These are phyloP conservation scores for Eurois occulta DNA, from an alignment of 2,888 invertebrate genomes.

Conservation along the genomic window DNA sequence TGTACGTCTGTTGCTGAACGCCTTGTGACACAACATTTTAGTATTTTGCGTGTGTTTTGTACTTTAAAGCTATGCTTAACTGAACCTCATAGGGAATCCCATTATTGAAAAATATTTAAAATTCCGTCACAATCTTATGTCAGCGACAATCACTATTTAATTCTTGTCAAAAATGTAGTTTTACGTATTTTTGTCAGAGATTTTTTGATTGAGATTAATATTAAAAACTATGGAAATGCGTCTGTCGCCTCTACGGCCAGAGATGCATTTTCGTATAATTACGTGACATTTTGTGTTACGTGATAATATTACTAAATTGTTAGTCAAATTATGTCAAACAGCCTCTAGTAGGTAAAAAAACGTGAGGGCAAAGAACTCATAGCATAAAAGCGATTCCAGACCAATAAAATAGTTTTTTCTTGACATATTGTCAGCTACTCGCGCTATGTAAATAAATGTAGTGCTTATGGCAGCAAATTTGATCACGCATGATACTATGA, in stretches of 20 bases:
- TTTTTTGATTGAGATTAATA: not conserved
- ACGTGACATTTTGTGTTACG: not conserved
- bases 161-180: not conserved
- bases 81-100: not conserved
- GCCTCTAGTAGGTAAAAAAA: not conserved
- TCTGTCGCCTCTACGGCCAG: not conserved
- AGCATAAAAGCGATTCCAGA: constrained; percentile 6
- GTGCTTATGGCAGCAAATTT: constrained; percentile 35
- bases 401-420: constrained; percentile 7
- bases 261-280: not conserved
- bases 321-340: not conserved
- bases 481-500: constrained; percentile 33
- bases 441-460: constrained; percentile 26
- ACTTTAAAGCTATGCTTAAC: not conserved
- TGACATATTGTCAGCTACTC: not conserved
- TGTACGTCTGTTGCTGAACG: not conserved
- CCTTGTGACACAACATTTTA: not conserved
- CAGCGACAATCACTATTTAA: not conserved
- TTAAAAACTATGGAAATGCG: not conserved
- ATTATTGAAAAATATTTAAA: not conserved
- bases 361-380: not conserved
- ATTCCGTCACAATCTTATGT: too few species aligned
- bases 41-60: not conserved
- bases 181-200: not conserved
- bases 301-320: not conserved